Evolutionary conservation across 2,797 vertebrate genomes (phyloP).

Genomic region (Parotocinclus haroldoi): DNA sequence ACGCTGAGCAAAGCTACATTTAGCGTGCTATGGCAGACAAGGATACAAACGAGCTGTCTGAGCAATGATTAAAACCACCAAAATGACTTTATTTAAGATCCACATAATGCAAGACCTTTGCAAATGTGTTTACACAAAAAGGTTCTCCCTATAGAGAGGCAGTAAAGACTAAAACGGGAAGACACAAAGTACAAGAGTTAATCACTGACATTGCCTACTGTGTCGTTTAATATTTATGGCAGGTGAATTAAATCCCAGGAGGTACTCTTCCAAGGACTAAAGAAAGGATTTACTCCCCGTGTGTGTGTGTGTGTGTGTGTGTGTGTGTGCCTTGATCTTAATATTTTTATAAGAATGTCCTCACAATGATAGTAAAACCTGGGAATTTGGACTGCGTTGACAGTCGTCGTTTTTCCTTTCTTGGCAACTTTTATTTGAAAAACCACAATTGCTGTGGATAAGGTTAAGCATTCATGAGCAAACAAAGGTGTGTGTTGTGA

Average conservation of each 20-base stretch:
- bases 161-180: conserved; percentile 26
- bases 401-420: too few species aligned
- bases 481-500: too few species aligned
- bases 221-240: conserved; percentile 39
- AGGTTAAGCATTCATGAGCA: too few species aligned
- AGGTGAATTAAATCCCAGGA: conserved; percentile 38
- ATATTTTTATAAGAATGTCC: too few species aligned
- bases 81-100: conserved; percentile 22
- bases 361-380: too few species aligned
- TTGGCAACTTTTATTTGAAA: too few species aligned
- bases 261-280: conserved; percentile 14
- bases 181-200: conserved; percentile 40
- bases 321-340: neutral
- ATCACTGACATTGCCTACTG: conserved; percentile 46
- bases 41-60: conserved; percentile 13
- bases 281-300: conserved; percentile 37
- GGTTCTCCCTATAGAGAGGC: neutral
- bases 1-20: neutral
- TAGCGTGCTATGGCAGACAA: neutral
- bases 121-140: conserved; percentile 1
- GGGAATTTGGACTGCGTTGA: too few species aligned
- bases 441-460: too few species aligned
- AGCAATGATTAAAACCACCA: neutral
- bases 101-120: neutral
- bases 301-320: conserved; percentile 23